Percentiles rank a stretch among this genome's conserved stretches.
These are phyloP conservation scores for Papilio demoleus DNA, from an alignment of 2,888 invertebrate species.

Conservation along the genomic window DNA sequence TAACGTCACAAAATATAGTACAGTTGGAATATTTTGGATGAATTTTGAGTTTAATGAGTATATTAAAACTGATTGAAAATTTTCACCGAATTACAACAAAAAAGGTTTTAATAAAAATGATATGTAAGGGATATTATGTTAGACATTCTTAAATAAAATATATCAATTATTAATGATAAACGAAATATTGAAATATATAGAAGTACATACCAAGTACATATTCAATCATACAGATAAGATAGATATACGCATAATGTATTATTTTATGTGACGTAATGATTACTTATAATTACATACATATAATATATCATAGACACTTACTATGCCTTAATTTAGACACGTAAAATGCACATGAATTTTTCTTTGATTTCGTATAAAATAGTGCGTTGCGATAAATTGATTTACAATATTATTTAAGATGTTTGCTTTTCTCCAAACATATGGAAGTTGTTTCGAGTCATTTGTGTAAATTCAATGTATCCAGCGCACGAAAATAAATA, in stretches of 20 bases:
- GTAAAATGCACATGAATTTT: constrained; percentile 2
- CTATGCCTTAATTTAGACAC: constrained; percentile 16
- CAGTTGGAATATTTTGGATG: constrained; percentile 35
- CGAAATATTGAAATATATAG: not conserved
- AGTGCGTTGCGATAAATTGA: not conserved
- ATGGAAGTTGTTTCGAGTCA: not conserved
- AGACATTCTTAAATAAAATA: constrained; percentile 1
- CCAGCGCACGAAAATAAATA: constrained; percentile 19
- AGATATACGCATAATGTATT: too few species aligned
- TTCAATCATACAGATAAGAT: constrained; percentile 3
- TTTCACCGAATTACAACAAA: constrained; percentile 43
- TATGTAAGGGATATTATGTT: constrained; percentile 63
- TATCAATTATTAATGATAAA: not conserved
- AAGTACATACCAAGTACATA: not conserved
- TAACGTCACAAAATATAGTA: constrained; percentile 49
- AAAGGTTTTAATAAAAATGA: constrained; percentile 68
- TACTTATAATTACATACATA: constrained; percentile 5
- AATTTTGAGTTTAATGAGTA: constrained; percentile 40
- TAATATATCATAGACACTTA: not conserved
- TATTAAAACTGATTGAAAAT: constrained; percentile 33
- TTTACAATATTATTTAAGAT: not conserved
- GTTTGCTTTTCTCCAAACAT: not conserved
- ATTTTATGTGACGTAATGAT: constrained; percentile 5
- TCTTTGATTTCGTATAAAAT: not conserved
- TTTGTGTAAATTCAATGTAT: not conserved